Evolutionary conservation across 2,113 vertebrate genomes (phyloP), one percentile per base, ranked within the genome.

Genomic region (Urocitellus parryii): DNA sequence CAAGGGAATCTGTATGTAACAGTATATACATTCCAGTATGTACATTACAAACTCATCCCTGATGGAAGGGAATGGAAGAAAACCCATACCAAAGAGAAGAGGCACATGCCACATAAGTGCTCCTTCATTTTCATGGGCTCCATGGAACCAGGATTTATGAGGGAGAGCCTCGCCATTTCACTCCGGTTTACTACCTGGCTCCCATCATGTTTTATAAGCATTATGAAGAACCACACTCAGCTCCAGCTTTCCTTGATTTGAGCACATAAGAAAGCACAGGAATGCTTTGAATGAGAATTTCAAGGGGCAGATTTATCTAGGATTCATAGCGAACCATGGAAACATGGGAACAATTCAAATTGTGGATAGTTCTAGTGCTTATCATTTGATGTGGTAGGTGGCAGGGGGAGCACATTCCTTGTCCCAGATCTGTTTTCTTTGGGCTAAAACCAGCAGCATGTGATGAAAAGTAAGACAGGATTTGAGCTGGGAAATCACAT

Each of bases 141-240:
- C 94, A 82, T 89, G 95, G 97, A 97, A 94, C 84, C 95, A 88
- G 97, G 98, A 98, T 98, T 98, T 98, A 98, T 65, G 94, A 39
- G 58, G 39, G 65, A 78, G 88, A 98, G 94, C 93, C 96, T 97
- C 92, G 84, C 4, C 53, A 89, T 97, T 97, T 97, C 93, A 94
- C 92, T 98, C 96, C 97, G 98, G 98, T 98, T 98, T 98, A 98
- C 98, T 97, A 97, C 91, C 95, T 94, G 97, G 97, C 95, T 97
- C 96, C 97, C 95, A 96, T 93, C 90, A 97, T 97, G 96, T 97
- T 98, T 98, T 97, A 97, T 96, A 97, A 97, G 96, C 96, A 96
- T 98, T 97, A 97, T 83, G 90, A 98, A 98, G 98, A 97, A 98
- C 97, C 94, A 53, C 95, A 88, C 97, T 98, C 95, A 94, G 95